A percentile compares a stretch with the other conserved stretches of the same genome.
Conservation (phyloP, 2,113 vertebrate genomes). For the Ammodytes dubius region DNA sequence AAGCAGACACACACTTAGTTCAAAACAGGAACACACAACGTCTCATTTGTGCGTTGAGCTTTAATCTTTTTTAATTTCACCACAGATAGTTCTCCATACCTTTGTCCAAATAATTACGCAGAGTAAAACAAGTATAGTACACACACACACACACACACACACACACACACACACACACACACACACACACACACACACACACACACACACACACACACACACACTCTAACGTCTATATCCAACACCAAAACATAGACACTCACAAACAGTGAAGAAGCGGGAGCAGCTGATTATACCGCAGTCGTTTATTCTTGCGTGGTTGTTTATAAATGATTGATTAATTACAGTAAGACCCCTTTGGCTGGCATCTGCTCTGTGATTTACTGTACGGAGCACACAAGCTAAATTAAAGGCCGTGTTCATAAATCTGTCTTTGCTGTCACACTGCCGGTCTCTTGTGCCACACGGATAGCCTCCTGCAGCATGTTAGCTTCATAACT, state of each 20-base stretch:
- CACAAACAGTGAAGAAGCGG: constrained; percentile 21
- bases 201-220: constrained; percentile 20
- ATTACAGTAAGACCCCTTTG: constrained; percentile 62
- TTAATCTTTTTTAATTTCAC: constrained; percentile 20
- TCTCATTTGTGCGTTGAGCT: neutral
- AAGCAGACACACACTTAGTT: constrained; percentile 5
- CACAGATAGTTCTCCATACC: constrained; percentile 1
- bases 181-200: neutral
- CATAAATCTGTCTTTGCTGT: constrained; percentile 61
- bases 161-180: neutral
- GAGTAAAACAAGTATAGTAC: too few relatives aligned
- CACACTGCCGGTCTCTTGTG: constrained; percentile 27
- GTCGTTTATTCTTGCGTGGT: constrained; percentile 61
- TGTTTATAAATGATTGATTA: constrained; percentile 71
- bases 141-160: neutral
- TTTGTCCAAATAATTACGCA: too few relatives aligned
- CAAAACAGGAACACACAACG: neutral
- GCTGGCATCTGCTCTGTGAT: constrained; percentile 55
- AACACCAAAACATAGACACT: constrained; percentile 5
- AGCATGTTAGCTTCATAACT: constrained; percentile 33
- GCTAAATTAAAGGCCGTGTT: constrained; percentile 57
- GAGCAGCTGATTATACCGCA: constrained; percentile 40
- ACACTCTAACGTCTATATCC: neutral
- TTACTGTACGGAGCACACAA: constrained; percentile 44
- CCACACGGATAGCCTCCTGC: constrained; percentile 35